phyloP scores from a whole-genome alignment of 2,113 vertebrate genomes.

The Corydoras maculifer region DNA sequence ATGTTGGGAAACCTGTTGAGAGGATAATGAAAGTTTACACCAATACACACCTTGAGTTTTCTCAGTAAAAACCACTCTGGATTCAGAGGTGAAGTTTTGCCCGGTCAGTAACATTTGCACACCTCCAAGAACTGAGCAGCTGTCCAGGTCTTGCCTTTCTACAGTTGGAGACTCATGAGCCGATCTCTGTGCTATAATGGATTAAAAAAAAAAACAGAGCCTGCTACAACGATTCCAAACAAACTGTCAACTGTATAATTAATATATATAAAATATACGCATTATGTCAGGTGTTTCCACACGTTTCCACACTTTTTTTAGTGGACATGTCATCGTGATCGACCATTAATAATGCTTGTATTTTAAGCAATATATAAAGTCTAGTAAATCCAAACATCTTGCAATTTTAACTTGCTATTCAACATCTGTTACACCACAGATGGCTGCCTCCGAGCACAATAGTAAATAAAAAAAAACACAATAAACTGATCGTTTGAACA shows the following conservation, averaged over 20 bases:
- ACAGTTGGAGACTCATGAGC: conserved; percentile 88
- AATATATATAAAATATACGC: no score
- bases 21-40: neutral
- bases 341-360: no score
- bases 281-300: no score
- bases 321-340: no score
- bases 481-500: no score
- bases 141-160: conserved; percentile 81
- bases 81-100: conserved; percentile 90
- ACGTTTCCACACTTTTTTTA: no score
- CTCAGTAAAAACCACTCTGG: conserved; percentile 91
- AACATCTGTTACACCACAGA: no score
- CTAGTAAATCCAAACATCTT: no score
- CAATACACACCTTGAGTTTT: conserved; percentile 81
- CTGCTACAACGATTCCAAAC: neutral
- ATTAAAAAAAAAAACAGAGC: neutral
- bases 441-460: no score
- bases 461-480: neutral
- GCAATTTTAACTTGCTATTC: no score
- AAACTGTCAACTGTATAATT: neutral
- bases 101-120: conserved; percentile 91
- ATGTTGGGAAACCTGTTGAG: no score
- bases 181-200: conserved; percentile 83
- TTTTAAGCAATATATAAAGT: no score
- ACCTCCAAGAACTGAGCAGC: conserved; percentile 83